These are phyloP conservation scores for Ectropis grisescens DNA, from an alignment of 1,140 invertebrate genomes.

Conservation along the genomic window DNA sequence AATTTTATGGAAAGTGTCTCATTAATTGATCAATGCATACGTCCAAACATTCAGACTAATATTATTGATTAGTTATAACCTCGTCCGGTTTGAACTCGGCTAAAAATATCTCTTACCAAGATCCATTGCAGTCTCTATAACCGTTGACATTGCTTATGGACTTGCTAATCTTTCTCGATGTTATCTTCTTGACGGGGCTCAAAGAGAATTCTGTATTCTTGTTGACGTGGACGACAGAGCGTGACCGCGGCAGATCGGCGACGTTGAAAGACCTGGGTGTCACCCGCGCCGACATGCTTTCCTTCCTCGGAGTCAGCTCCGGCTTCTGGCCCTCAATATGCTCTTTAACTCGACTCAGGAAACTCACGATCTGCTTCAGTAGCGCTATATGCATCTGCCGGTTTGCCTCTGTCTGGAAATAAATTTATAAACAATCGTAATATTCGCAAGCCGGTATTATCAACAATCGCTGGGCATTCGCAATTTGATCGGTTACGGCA, in stretches of 20 bases:
- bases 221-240: constrained; percentile 46
- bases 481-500: constrained; percentile 17
- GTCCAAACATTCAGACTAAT: too few species aligned
- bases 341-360: constrained; percentile 79
- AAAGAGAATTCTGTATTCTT: constrained; percentile 44
- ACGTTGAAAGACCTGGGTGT: constrained; percentile 31
- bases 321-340: constrained; percentile 68
- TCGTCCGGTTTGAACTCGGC: too few species aligned
- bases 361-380: constrained; percentile 82
- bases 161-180: constrained; percentile 54
- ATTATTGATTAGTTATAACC: too few species aligned
- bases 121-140: constrained; percentile 37
- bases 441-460: too few species aligned
- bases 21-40: too few species aligned
- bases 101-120: too few species aligned
- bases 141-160: constrained; percentile 59
- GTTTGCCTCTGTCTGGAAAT: constrained; percentile 79
- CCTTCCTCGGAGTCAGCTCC: constrained; percentile 17
- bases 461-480: constrained; percentile 20
- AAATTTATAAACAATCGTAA: constrained; percentile 15
- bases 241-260: constrained; percentile 68
- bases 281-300: constrained; percentile 56
- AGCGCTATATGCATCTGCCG: constrained; percentile 84
- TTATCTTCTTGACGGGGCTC: constrained; percentile 39
- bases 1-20: too few species aligned